Percentiles rank a stretch among this genome's conserved stretches.
phyloP scores from a whole-genome alignment of 2,888 invertebrate genomes.

The Odontocerum albicorne region DNA sequence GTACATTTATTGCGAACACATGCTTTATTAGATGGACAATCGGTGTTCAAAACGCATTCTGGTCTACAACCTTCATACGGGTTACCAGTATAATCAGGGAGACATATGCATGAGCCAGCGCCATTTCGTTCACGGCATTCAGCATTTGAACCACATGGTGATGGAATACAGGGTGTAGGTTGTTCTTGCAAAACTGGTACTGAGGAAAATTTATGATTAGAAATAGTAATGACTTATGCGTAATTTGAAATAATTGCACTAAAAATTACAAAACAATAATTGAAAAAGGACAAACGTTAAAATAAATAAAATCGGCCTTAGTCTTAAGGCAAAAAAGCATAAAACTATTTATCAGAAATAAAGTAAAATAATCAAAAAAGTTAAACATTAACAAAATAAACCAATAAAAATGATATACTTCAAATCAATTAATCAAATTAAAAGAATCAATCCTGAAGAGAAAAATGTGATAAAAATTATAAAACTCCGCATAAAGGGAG shows the following conservation, averaged over 20 bases:
- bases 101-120: constrained; percentile 65
- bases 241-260: too few relatives aligned
- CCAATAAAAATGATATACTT: not conserved
- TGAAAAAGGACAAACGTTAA: not conserved
- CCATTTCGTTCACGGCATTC: constrained; percentile 61
- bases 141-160: constrained; percentile 73
- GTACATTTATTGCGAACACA: constrained; percentile 72
- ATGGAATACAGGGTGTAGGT: constrained; percentile 61
- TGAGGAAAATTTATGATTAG: too few relatives aligned
- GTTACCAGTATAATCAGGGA: constrained; percentile 60
- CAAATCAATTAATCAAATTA: not conserved
- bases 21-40: constrained; percentile 67
- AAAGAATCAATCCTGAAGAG: not conserved
- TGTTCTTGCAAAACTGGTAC: constrained; percentile 27
- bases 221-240: too few relatives aligned
- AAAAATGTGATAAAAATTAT: not conserved
- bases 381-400: not conserved
- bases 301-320: too few relatives aligned
- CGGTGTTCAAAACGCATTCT: constrained; percentile 71
- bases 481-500: constrained; percentile 41
- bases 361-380: not conserved
- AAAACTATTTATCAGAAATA: too few relatives aligned
- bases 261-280: not conserved
- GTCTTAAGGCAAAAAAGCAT: too few relatives aligned
- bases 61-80: constrained; percentile 62